Evolutionary conservation across 1,140 invertebrate genomes (phyloP), one percentile per base, ranked within the genome.

Genomic region (Triops longicaudatus): DNA sequence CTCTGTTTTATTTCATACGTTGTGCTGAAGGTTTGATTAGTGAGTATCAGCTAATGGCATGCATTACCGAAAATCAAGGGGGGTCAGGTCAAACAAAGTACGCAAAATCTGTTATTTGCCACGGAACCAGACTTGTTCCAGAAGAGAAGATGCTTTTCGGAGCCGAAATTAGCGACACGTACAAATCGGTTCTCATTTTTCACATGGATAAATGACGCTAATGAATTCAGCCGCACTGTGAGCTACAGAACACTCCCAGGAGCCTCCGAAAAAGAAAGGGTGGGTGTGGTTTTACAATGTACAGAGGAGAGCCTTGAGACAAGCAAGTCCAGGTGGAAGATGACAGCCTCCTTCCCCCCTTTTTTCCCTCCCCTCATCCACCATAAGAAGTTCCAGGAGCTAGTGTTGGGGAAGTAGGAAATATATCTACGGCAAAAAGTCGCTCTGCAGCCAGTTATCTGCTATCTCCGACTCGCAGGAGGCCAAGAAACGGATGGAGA

Each of bases 401-500:
- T 1, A 44, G 17, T 11, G 43, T 17, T 1, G 17, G 50, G 22
- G 50, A 22, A 63, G 22, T n/a, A 63, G 50, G 50, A 22, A 37
- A 37, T 37, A 63, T 63, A 63, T 63, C 17, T 63, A 63, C 22
- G 50, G 22, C 50, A 63, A 22, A 63, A 63, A 63, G 50, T 17
- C 14, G 50, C 14, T 9, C 50, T n/a, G 10, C 17, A 63, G 50
- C 50, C 50, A n/a, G 50, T 63, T 63, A 63, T 63, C 50, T 63
- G 50, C 50, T 63, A 63, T 63, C 50, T 63, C 17, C 22, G 50
- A n/a, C 50, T 63, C 17, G 50, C 50, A 63, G 50, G 50, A 63
- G 50, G 50, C 50, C 50, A 63, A 63, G 50, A 63, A 63, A 63
- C 50, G 50, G 50, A 63, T 63, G 50, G 50, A 63, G 50, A 63